These are phyloP conservation scores for Pseudochirops cupreus DNA, from an alignment of 2,797 vertebrate genomes.

Conservation along the genomic window DNA sequence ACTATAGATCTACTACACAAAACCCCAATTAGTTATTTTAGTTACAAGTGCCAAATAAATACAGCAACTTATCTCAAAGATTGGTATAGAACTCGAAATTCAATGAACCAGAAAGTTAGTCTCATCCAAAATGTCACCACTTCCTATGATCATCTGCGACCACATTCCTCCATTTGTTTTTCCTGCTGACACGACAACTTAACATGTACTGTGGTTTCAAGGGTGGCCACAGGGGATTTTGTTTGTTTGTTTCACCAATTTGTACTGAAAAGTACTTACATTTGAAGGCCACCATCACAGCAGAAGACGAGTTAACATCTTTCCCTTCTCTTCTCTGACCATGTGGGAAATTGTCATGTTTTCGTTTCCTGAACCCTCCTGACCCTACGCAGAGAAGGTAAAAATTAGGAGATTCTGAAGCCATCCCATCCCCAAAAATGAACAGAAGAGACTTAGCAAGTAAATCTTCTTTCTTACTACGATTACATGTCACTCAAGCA, in stretches of 20 bases:
- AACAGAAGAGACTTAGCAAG: neutral
- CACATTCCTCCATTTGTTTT: neutral
- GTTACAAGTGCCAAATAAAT: neutral
- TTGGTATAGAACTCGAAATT: neutral
- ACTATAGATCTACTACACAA: neutral
- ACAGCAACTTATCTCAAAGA: neutral
- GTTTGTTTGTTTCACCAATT: constrained; percentile 1
- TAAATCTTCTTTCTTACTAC: neutral
- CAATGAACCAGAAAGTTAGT: neutral
- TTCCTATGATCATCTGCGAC: neutral
- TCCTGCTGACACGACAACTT: neutral
- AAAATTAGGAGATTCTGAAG: neutral
- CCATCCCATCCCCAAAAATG: neutral
- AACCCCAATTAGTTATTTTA: neutral
- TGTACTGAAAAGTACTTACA: constrained; percentile 83
- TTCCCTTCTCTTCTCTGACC: constrained; percentile 85
- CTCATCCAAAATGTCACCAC: neutral
- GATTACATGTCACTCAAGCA: neutral
- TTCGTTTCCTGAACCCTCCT: constrained; percentile 89
- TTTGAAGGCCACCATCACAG: constrained; percentile 91
- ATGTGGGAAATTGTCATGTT: constrained; percentile 86
- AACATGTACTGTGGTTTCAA: neutral
- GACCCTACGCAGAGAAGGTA: constrained; percentile 81
- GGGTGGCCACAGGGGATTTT: neutral
- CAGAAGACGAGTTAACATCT: constrained; percentile 85